Base-by-base conservation (phyloP, 2,888 invertebrate species). In the Phyllotreta striolata region DNA sequence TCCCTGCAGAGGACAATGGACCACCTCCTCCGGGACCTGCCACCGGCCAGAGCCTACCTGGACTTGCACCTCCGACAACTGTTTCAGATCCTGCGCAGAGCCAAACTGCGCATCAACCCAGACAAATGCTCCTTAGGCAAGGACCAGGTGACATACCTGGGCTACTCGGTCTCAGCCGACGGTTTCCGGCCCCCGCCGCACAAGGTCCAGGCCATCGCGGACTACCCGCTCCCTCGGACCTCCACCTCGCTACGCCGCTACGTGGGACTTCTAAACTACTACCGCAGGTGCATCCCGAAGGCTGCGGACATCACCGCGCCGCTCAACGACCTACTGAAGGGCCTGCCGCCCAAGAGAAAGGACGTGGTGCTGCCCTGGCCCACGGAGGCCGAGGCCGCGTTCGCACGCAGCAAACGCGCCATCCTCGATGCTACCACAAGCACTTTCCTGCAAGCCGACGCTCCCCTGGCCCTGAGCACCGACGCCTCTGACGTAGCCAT, bases 1-100 rank as follows among this genome's bases (percentile, higher is more conserved):
- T 79, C 79, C 0, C 76, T 82, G 67, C 78, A 80, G 59, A 70
- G 78, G 3, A 79, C 79, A 37, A 76, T 82, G 8, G 77, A 80
- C 46, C 71, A 73, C 7, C 70, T 72, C 3, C 37, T 72, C 0
- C 62, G 72, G 4, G 75, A 73, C 3, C 54, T 77, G 0, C 76
- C 76, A 10, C 76, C 81, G 60, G 64, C 62, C 41, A 71, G 73
- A 54, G 49, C 68, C 0, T 81, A 79, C 55, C 52, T 81, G 0
- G 79, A 81, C 39, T 78, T 79, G 37, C 77, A 77, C 57, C 6
- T 37, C 3, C 6, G 67, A n/a, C 77, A 79, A 57, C 67, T 78
- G 34, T 67, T 76, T 38, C 55, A 71, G 24, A 59, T 72, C 9
- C 57, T 77, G 5, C 55, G 58, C 1, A 61, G 75, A 39, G 56